These are phyloP conservation scores for Heptranchias perlo DNA, from an alignment of 2,113 vertebrate genomes.

Conservation along the genomic window DNA sequence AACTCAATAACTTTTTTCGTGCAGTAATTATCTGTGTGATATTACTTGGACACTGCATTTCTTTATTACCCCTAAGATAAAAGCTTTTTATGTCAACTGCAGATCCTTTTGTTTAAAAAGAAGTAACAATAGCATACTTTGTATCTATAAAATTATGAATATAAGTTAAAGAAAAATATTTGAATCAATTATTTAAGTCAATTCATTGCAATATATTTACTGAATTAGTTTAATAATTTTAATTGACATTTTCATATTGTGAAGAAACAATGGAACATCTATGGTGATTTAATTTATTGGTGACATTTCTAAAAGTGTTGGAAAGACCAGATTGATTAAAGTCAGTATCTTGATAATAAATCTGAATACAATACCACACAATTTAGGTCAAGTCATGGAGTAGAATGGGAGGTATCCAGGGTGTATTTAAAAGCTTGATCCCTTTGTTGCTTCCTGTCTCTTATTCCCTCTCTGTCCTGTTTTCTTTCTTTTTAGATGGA, in stretches of 20 bases:
- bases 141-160: background rate
- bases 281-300: background rate
- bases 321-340: background rate
- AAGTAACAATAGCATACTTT: background rate
- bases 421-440: background rate
- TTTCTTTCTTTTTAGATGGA: conserved; percentile 66
- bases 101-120: conserved; percentile 24
- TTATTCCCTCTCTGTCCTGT: background rate
- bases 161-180: background rate
- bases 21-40: conserved; percentile 76
- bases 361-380: background rate
- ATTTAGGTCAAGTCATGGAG: background rate
- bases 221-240: background rate
- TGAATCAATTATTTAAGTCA: background rate
- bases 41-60: conserved; percentile 71
- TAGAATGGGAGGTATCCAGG: background rate
- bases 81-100: conserved; percentile 44
- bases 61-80: conserved; percentile 72
- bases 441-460: background rate
- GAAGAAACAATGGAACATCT: background rate
- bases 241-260: background rate
- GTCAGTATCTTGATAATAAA: background rate
- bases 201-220: background rate
- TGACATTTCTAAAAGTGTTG: background rate
- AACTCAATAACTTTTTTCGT: conserved; percentile 89